Percentiles rank a stretch among this genome's conserved stretches.
phyloP scores from a whole-genome alignment of 2,888 invertebrate species.

The Leucophora obtusa region DNA sequence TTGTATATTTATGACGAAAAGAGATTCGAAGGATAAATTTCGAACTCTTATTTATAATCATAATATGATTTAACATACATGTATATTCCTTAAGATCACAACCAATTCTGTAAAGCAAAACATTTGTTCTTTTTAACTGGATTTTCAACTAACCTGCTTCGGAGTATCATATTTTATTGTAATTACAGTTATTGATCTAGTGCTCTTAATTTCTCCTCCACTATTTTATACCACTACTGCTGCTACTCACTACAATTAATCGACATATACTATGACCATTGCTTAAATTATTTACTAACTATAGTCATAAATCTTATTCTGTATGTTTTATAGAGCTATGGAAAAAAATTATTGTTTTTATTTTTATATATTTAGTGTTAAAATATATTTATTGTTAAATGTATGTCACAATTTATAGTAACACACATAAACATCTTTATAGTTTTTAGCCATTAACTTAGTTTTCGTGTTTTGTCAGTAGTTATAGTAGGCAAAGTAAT shows the following conservation, averaged over 20 bases:
- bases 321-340: neutral
- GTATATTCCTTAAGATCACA: too few relatives aligned
- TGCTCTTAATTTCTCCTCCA: neutral
- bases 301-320: slow-evolving; percentile 54
- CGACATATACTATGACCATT: slow-evolving; percentile 24
- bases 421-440: slow-evolving; percentile 26
- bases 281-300: slow-evolving; percentile 49
- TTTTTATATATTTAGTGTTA: slow-evolving; percentile 26
- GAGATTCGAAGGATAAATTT: too few relatives aligned
- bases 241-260: slow-evolving; percentile 29
- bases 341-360: slow-evolving; percentile 23
- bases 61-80: too few relatives aligned
- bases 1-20: too few relatives aligned
- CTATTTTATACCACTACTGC: neutral
- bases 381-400: slow-evolving; percentile 41
- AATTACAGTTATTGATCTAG: too few relatives aligned
- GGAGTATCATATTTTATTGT: too few relatives aligned
- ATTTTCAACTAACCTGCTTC: too few relatives aligned
- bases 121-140: too few relatives aligned
- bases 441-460: slow-evolving; percentile 29
- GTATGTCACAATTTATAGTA: slow-evolving; percentile 37
- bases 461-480: neutral
- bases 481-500: slow-evolving; percentile 21
- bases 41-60: too few relatives aligned
- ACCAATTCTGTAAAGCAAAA: too few relatives aligned